These are phyloP conservation scores for Balanococcus diminutus DNA, from an alignment of 2,888 invertebrate species.

Conservation along the genomic window DNA sequence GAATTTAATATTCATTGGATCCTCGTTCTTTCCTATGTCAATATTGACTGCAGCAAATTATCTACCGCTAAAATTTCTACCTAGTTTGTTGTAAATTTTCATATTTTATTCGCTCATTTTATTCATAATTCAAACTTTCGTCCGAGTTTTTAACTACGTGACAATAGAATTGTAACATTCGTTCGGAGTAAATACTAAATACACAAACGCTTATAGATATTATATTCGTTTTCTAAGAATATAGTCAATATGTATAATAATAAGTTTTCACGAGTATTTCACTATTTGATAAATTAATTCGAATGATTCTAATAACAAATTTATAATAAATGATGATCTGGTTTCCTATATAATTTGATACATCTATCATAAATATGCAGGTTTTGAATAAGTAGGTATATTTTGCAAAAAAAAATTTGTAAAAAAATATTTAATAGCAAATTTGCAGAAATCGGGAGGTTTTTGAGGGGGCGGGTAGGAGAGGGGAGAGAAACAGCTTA, in stretches of 20 bases:
- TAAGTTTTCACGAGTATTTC: neutral
- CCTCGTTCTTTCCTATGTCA: neutral
- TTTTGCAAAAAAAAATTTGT: no score
- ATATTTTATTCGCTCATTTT: conserved; percentile 14
- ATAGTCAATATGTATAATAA: neutral
- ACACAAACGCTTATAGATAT: neutral
- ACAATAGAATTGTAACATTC: neutral
- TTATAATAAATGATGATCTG: no score
- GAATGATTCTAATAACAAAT: no score
- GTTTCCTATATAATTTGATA: no score
- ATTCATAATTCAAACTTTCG: conserved; percentile 31
- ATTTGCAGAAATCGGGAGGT: no score
- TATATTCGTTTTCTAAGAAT: neutral
- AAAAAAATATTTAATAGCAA: no score
- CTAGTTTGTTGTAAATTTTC: neutral
- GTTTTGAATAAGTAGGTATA: no score
- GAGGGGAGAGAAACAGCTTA: no score
- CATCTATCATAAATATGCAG: no score
- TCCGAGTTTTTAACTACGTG: neutral
- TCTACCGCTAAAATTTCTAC: neutral
- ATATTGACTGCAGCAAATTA: conserved; percentile 17
- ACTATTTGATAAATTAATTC: neutral
- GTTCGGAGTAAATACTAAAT: neutral
- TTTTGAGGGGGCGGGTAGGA: no score
- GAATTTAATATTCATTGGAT: conserved; percentile 9